Base-by-base conservation (phyloP, 2,797 vertebrate species). In the Hypotaenidia okinawae region DNA sequence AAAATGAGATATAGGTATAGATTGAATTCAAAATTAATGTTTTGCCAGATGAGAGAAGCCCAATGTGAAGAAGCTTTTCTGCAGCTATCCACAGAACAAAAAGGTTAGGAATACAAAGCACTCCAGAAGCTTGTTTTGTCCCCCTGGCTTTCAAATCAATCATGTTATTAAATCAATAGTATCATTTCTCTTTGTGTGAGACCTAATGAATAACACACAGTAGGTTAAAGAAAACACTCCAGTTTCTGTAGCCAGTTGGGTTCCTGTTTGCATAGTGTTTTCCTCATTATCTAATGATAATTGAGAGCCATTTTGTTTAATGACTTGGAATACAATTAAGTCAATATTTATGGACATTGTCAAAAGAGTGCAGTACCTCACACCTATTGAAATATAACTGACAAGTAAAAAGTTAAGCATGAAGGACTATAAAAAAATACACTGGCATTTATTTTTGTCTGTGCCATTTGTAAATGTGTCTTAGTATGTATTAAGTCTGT, bases 241-340 rank as follows among this genome's bases (percentile, higher is more conserved):
- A 47, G 18, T 77, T 93, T 78, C 62, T 83, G 52, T 52, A 90
- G 47, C 37, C 25, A 54, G 17, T 73, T 61, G 25, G 30, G 33
- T 74, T 86, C 33, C 41, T 92, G 19, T 54, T 87, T 87, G 55
- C 17, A 64, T 45, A 83, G 35, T 77, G 22, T 84, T 96, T 92
- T 92, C 32, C 39, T 95, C 37, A 70, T 95, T 94, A 81, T 74
- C 47, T 84, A 88, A 73, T 78, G 55, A 87, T 74, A 94, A 93
- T 84, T 87, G 64, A 84, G 37, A 95, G 16, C 24, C 61, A 32
- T 87, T 94, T 72, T 87, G 51, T 91, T 96, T 86, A 87, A 94
- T 93, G 82, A 49, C 67, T 93, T 93, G 18, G 75, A 94, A 95
- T 90, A 74, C 30, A 94, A 89, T 82, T 84, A 87, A 94, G 91